Conservation (phyloP, 2,113 vertebrate genomes). For the Eptesicus fuscus region DNA sequence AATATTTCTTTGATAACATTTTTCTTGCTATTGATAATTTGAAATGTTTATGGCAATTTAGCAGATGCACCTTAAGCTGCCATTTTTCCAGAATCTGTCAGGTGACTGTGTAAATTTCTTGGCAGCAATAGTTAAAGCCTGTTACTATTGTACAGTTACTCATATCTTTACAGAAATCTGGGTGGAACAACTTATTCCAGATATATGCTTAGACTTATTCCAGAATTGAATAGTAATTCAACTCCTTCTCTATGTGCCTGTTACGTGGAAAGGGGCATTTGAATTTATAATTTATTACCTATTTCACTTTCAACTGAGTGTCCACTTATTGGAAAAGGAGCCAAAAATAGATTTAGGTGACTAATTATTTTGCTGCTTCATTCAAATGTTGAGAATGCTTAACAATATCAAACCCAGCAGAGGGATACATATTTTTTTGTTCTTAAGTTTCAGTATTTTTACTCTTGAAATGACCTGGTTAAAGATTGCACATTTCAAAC, state of each 20-base stretch:
- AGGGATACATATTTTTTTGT: background rate
- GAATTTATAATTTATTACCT: background rate
- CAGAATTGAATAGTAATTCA: background rate
- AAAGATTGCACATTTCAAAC: background rate
- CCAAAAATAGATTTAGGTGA: background rate
- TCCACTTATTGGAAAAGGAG: background rate
- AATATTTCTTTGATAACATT: background rate
- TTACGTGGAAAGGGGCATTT: background rate
- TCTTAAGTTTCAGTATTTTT: slow-evolving; percentile 11
- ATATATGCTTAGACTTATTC: background rate
- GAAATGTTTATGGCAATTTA: slow-evolving; percentile 5
- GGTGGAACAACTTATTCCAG: background rate
- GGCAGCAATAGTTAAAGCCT: background rate
- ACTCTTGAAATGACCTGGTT: background rate
- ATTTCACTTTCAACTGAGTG: background rate
- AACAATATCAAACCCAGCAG: background rate
- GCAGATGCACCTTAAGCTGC: background rate
- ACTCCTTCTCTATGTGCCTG: background rate
- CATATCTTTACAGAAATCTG: background rate
- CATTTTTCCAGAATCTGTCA: slow-evolving; percentile 1
- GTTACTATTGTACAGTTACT: background rate
- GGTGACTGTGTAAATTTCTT: background rate
- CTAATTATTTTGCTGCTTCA: background rate
- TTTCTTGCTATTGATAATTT: slow-evolving; percentile 29
- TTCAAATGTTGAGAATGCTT: background rate